phyloP scores from a whole-genome alignment of 2,113 vertebrate genomes.

The Murina feae region DNA sequence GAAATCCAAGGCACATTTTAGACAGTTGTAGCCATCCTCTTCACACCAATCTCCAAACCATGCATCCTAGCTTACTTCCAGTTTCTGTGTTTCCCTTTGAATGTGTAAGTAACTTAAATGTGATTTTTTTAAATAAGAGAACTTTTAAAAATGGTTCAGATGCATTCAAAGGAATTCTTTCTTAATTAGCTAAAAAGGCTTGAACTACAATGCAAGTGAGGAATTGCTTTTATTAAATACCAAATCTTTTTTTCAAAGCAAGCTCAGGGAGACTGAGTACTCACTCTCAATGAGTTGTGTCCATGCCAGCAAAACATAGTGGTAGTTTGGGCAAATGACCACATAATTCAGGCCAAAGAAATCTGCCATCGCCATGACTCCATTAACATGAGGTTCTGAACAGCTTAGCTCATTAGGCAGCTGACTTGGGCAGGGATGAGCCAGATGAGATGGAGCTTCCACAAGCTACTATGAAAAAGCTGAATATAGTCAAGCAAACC shows the following conservation, averaged over 20 bases:
- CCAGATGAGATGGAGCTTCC: neutral
- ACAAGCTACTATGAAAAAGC: neutral
- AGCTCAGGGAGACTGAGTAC: neutral
- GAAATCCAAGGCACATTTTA: neutral
- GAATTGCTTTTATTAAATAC: constrained; percentile 62
- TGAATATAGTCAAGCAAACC: neutral
- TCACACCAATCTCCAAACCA: neutral
- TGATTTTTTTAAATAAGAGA: neutral
- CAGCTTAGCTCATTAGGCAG: constrained; percentile 46
- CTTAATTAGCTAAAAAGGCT: constrained; percentile 56
- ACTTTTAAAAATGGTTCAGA: constrained; percentile 44
- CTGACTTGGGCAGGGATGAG: neutral
- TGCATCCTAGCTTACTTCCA: neutral
- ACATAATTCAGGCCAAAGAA: constrained; percentile 50
- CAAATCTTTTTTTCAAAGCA: constrained; percentile 50
- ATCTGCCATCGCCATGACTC: neutral
- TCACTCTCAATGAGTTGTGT: constrained; percentile 7
- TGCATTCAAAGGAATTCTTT: constrained; percentile 49
- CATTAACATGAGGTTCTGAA: constrained; percentile 8
- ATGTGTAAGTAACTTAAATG: constrained; percentile 21
- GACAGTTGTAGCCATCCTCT: neutral
- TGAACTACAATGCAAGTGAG: constrained; percentile 4
- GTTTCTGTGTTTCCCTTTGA: neutral
- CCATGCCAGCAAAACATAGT: constrained; percentile 59
- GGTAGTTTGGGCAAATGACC: constrained; percentile 48